Evolutionary conservation across 2,888 invertebrate species (phyloP).

Genomic region (Megastigmus dorsalis): DNA sequence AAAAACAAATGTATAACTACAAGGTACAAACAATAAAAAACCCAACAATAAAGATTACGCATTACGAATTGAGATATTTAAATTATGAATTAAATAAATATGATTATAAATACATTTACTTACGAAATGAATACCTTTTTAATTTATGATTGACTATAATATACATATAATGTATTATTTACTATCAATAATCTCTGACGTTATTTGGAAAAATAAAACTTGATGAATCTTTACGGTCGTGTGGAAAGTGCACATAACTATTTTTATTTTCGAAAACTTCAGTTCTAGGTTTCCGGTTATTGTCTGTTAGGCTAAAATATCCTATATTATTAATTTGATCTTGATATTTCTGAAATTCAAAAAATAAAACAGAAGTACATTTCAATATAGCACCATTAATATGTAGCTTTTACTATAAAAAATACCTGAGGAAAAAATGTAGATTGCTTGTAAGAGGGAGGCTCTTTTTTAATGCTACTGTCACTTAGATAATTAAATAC

Average conservation of each 20-base stretch:
- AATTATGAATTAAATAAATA: background rate
- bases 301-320: background rate
- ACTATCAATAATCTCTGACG: background rate
- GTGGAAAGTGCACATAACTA: constrained; percentile 18
- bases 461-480: too few species aligned
- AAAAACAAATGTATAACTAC: background rate
- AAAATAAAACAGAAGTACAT: background rate
- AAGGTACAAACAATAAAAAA: too few species aligned
- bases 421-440: constrained; percentile 31
- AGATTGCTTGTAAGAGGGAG: too few species aligned
- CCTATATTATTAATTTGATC: background rate
- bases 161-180: background rate
- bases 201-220: constrained; percentile 13
- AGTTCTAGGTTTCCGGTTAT: constrained; percentile 4
- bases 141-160: too few species aligned
- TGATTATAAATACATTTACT: constrained; percentile 8
- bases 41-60: background rate
- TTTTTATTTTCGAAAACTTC: background rate
- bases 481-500: background rate
- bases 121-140: background rate
- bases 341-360: background rate
- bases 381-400: background rate
- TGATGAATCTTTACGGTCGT: background rate
- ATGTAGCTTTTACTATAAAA: too few species aligned
- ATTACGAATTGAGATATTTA: too few species aligned